Evolutionary conservation across 1,140 invertebrate genomes (phyloP).

Genomic region (Anoplolepis gracilipes): DNA sequence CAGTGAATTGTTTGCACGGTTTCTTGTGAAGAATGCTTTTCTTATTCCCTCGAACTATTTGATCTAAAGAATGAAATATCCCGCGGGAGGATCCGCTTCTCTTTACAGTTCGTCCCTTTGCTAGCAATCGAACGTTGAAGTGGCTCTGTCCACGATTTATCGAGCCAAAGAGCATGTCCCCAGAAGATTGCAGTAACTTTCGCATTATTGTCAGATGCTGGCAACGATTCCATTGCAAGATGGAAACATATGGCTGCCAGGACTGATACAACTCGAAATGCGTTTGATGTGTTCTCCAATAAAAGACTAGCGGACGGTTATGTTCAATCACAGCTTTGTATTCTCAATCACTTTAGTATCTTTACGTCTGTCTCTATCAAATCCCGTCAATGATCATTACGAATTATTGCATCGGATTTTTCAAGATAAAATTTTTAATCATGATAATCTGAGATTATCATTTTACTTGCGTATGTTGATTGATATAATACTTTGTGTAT

Average conservation of each 20-base stretch:
- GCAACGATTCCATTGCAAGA: conserved; percentile 63
- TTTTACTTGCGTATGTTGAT: background rate
- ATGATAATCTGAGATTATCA: background rate
- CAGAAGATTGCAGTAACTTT: conserved; percentile 73
- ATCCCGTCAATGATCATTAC: background rate
- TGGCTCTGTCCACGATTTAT: conserved; percentile 72
- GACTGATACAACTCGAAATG: conserved; percentile 47
- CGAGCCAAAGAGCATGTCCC: conserved; percentile 50
- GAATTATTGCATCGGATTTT: no score
- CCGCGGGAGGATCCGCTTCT: conserved; percentile 58
- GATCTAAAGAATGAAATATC: conserved; percentile 57
- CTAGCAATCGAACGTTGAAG: conserved; percentile 38
- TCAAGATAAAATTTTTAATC: background rate
- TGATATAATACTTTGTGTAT: background rate
- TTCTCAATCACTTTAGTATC: background rate
- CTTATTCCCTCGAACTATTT: conserved; percentile 39
- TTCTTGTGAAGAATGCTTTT: background rate
- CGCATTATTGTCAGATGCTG: conserved; percentile 68
- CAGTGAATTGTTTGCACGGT: conserved; percentile 44
- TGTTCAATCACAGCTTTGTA: background rate
- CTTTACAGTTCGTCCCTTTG: conserved; percentile 56
- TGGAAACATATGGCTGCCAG: conserved; percentile 52
- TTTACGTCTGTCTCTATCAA: background rate
- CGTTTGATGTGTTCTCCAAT: conserved; percentile 38
- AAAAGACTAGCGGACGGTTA: background rate